Conservation (phyloP, 2,797 vertebrate genomes). For the Gadopsis marmoratus region DNA sequence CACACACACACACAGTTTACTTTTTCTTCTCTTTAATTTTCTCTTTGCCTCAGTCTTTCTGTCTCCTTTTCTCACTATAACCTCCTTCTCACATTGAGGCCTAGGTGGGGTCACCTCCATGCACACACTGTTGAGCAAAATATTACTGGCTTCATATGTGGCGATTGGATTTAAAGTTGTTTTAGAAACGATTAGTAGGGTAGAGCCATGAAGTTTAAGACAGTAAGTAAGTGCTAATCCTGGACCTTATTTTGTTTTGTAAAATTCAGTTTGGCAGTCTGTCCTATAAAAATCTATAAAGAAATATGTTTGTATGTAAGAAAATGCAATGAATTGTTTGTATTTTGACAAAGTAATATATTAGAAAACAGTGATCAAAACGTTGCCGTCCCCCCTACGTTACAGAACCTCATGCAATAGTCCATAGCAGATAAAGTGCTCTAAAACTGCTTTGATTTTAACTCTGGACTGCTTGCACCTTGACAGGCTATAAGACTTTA, state of each 20-base stretch:
- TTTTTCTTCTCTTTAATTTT: conserved; percentile 15
- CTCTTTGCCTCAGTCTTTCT: conserved; percentile 6
- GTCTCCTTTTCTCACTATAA: conserved; percentile 1
- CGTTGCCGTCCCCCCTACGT: background rate
- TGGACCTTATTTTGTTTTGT: background rate
- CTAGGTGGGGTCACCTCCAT: conserved; percentile 1
- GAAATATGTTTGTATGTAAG: background rate
- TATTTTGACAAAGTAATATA: background rate
- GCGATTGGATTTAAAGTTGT: background rate
- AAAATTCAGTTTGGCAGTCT: background rate
- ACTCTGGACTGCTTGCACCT: background rate
- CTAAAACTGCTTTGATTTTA: background rate
- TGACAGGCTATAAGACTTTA: background rate
- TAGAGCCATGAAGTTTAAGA: background rate
- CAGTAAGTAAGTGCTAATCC: background rate
- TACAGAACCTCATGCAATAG: background rate
- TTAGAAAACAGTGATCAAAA: background rate
- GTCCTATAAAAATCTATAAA: background rate
- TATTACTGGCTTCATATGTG: background rate
- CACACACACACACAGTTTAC: conserved; percentile 9
- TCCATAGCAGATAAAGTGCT: background rate
- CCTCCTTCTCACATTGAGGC: background rate
- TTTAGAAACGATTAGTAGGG: background rate
- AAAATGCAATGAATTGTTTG: background rate
- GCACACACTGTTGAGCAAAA: background rate